Conservation (phyloP, 2,888 invertebrate species). For the Mamestra brassicae region DNA sequence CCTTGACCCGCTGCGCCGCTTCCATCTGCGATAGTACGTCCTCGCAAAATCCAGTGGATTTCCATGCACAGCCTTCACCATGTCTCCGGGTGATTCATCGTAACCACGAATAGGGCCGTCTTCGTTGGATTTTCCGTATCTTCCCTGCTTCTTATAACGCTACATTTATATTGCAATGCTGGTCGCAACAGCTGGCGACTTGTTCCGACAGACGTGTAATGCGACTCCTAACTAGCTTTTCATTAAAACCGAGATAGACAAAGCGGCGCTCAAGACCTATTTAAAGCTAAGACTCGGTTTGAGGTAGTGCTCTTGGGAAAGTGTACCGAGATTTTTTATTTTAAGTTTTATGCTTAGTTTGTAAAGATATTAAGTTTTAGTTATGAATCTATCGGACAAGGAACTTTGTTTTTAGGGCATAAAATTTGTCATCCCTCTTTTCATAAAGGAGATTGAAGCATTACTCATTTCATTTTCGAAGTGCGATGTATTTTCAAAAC, state of each 20-base stretch:
- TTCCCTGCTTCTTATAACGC: background rate
- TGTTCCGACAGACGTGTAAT: constrained; percentile 30
- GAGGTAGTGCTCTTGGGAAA: constrained; percentile 22
- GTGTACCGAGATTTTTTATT: constrained; percentile 8
- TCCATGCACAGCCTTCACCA: too few relatives aligned
- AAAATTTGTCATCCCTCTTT: too few relatives aligned
- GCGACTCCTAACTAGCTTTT: constrained; percentile 37
- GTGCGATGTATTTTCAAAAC: too few relatives aligned
- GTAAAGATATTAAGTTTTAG: background rate
- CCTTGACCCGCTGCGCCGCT: too few relatives aligned
- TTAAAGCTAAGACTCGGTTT: constrained; percentile 10
- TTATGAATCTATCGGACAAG: background rate
- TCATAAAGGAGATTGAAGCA: too few relatives aligned
- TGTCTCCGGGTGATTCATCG: too few relatives aligned
- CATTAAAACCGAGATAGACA: constrained; percentile 52
- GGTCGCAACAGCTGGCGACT: constrained; percentile 5
- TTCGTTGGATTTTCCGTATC: background rate
- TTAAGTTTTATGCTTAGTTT: background rate
- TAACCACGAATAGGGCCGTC: background rate
- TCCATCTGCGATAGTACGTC: too few relatives aligned
- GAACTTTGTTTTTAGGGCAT: too few relatives aligned
- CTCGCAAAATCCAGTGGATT: too few relatives aligned
- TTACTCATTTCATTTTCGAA: too few relatives aligned
- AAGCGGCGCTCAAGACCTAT: constrained; percentile 19
- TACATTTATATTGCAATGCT: constrained; percentile 26